Conservation (phyloP, 2,888 invertebrate genomes). For the Pemphredon lugubris region DNA sequence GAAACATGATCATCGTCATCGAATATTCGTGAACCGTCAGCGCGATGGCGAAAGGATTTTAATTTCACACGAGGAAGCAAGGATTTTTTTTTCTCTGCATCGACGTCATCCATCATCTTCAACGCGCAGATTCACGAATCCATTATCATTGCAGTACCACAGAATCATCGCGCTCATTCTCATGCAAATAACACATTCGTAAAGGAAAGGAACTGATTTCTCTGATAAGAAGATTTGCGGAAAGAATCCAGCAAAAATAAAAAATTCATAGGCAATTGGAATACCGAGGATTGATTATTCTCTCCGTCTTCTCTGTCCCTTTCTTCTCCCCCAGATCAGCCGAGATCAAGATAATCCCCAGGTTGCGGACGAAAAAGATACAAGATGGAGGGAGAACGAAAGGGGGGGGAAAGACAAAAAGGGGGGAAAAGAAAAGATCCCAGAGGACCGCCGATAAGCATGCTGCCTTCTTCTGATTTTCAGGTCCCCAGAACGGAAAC, state of each 20-base stretch:
- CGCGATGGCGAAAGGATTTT: too few species aligned
- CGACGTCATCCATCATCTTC: neutral
- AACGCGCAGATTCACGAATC: constrained; percentile 8
- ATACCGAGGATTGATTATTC: constrained; percentile 20
- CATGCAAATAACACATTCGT: too few species aligned
- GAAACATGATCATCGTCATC: constrained; percentile 31
- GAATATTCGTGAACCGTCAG: too few species aligned
- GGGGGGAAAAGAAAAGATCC: constrained; percentile 42
- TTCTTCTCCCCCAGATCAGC: neutral
- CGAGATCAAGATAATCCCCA: constrained; percentile 15
- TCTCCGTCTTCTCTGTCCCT: constrained; percentile 48
- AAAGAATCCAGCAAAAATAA: too few species aligned
- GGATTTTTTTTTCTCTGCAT: too few species aligned
- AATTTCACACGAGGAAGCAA: too few species aligned
- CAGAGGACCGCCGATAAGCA: constrained; percentile 45
- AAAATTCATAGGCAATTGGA: too few species aligned
- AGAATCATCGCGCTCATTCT: too few species aligned
- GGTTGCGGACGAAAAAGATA: too few species aligned
- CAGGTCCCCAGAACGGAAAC: constrained; percentile 74
- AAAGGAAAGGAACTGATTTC: too few species aligned
- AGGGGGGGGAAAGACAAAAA: constrained; percentile 46
- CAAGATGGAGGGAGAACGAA: constrained; percentile 15
- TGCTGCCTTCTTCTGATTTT: constrained; percentile 76
- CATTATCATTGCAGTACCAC: too few species aligned
- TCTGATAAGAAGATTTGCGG: too few species aligned